Percentiles rank a stretch among this genome's conserved stretches.
phyloP scores from a whole-genome alignment of 2,888 invertebrate genomes.

The Sphaeridia pumilis region DNA sequence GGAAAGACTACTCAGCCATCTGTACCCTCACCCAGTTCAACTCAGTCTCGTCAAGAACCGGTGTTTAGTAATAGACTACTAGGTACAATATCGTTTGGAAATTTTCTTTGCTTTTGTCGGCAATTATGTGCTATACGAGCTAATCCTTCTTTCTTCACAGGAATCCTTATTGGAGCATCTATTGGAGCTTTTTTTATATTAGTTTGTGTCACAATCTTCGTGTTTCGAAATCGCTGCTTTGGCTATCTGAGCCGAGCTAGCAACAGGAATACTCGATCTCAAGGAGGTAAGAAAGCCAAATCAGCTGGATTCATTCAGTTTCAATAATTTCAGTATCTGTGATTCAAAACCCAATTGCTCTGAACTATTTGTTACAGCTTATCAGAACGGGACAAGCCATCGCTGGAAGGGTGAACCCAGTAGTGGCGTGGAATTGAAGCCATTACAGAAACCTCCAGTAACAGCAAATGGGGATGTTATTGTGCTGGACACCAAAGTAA shows the following conservation, averaged over 20 bases:
- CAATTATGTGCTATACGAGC: no score
- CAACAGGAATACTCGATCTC: background rate
- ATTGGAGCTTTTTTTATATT: slow-evolving; percentile 26
- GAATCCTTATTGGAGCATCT: slow-evolving; percentile 24
- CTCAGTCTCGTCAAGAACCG: no score
- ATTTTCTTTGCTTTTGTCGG: no score
- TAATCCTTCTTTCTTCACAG: no score
- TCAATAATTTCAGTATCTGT: no score
- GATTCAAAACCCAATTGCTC: background rate
- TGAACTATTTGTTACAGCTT: slow-evolving; percentile 15
- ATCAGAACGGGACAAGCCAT: slow-evolving; percentile 30
- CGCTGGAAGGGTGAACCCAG: slow-evolving; percentile 29
- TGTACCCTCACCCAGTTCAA: no score
- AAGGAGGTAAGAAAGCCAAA: background rate
- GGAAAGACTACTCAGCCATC: no score
- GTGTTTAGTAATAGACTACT: no score
- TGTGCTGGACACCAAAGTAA: slow-evolving; percentile 33
- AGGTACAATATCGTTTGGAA: no score
- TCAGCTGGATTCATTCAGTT: no score
- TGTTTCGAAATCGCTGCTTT: slow-evolving; percentile 30
- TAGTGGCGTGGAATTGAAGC: slow-evolving; percentile 33
- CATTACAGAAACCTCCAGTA: slow-evolving; percentile 12
- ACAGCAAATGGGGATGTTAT: slow-evolving; percentile 21
- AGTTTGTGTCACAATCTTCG: slow-evolving; percentile 27
- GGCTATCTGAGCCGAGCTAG: slow-evolving; percentile 16